Evolutionary conservation across 2,888 invertebrate genomes (phyloP).

Genomic region (Conomelus anceps): DNA sequence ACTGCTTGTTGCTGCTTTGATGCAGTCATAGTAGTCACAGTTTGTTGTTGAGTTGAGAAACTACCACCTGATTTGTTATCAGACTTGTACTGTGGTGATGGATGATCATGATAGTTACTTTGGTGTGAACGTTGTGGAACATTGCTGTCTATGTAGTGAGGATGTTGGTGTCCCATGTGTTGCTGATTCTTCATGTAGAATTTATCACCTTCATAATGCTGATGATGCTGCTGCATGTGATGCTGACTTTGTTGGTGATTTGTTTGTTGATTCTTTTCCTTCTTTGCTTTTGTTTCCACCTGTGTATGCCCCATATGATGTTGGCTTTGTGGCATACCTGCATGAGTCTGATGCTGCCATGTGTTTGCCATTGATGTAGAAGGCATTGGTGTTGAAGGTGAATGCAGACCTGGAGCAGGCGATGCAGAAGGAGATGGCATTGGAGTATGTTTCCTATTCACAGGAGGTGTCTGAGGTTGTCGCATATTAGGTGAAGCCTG

Average conservation of each 20-base stretch:
- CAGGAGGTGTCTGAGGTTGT: background rate
- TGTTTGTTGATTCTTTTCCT: background rate
- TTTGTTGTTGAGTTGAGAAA: background rate
- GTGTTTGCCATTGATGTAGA: background rate
- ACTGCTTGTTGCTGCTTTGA: background rate
- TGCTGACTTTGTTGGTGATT: background rate
- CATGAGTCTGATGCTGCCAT: background rate
- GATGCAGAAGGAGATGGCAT: background rate
- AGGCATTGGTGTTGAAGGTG: background rate
- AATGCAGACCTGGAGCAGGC: background rate
- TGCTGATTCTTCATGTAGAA: background rate
- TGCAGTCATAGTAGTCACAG: background rate
- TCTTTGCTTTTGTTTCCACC: background rate
- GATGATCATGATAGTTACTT: background rate
- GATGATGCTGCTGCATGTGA: background rate
- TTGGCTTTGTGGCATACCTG: background rate
- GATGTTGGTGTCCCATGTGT: background rate
- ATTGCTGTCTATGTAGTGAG: background rate
- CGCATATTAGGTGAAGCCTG: background rate
- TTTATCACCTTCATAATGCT: background rate
- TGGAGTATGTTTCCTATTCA: background rate
- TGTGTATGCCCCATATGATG: background rate
- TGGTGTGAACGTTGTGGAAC: background rate
- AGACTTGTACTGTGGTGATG: background rate
- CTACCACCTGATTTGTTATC: background rate